Percentiles rank a stretch among this genome's conserved stretches.
phyloP scores from a whole-genome alignment of 2,113 vertebrate species.

The Lophura nycthemera region DNA sequence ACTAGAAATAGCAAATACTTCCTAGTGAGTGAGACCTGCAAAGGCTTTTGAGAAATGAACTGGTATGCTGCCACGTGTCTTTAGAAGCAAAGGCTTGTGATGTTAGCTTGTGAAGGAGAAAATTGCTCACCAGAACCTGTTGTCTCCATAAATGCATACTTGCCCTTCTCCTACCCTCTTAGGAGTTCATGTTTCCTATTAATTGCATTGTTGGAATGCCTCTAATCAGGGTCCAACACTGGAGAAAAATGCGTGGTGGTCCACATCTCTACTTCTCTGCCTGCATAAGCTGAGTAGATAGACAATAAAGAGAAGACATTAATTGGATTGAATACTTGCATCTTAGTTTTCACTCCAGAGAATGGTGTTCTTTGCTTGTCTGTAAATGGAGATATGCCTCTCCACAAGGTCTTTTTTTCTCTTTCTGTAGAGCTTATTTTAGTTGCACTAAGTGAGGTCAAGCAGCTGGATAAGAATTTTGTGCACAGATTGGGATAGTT shows the following conservation, averaged over 20 bases:
- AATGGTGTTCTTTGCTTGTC: not conserved
- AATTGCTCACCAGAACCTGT: not conserved
- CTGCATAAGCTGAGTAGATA: not conserved
- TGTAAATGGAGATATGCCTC: not conserved
- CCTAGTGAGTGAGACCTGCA: not conserved
- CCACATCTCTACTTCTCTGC: not conserved
- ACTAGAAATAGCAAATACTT: not conserved
- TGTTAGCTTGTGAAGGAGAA: not conserved
- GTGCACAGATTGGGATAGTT: not conserved
- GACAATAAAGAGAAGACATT: not conserved
- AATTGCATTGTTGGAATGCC: not conserved
- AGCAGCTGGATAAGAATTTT: not conserved
- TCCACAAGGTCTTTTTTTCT: not conserved
- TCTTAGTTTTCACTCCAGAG: not conserved
- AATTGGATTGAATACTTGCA: not conserved
- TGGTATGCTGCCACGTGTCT: not conserved
- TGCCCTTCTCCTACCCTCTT: not conserved
- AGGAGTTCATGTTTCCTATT: fast-evolving
- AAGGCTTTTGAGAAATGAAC: too few species aligned
- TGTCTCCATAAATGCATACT: fast-evolving
- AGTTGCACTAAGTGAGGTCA: not conserved
- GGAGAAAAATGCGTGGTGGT: not conserved
- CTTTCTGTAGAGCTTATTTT: not conserved
- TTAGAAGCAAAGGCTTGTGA: not conserved
- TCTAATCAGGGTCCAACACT: not conserved